These are phyloP conservation scores for Luperina testacea DNA, from an alignment of 2,888 invertebrate genomes.

Conservation along the genomic window DNA sequence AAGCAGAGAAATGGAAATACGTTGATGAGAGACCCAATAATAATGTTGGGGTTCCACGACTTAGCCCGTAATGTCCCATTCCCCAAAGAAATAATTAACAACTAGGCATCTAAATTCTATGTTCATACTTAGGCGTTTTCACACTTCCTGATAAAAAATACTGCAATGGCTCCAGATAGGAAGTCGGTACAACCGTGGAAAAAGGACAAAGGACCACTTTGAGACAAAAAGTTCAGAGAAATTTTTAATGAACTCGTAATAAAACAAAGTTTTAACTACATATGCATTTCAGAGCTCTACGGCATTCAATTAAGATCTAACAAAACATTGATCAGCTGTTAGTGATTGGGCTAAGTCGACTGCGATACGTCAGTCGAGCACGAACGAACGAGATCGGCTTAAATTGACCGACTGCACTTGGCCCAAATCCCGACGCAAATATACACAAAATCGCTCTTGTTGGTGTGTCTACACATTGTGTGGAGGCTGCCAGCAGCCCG, in stretches of 20 bases:
- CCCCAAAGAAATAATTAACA: neutral
- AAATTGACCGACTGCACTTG: slow-evolving; percentile 86
- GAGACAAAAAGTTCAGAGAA: neutral
- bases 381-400: slow-evolving; percentile 74
- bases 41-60: neutral
- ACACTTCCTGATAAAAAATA: neutral
- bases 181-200: slow-evolving; percentile 2
- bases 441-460: slow-evolving; percentile 81
- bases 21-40: neutral
- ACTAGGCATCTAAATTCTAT: neutral
- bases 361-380: slow-evolving; percentile 59
- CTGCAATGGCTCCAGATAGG: neutral
- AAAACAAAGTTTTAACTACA: slow-evolving; percentile 15
- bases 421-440: slow-evolving; percentile 85
- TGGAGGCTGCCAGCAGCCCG: slow-evolving; percentile 74
- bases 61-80: neutral
- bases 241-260: neutral
- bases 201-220: slow-evolving; percentile 9
- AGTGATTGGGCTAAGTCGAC: slow-evolving; percentile 56
- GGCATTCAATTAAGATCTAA: slow-evolving; percentile 42
- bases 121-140: neutral
- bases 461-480: slow-evolving; percentile 74
- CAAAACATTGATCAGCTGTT: slow-evolving; percentile 64
- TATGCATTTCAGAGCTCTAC: slow-evolving; percentile 2
- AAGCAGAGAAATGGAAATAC: neutral